A percentile compares a stretch with the other conserved stretches of the same genome.
phyloP scores from a whole-genome alignment of 2,113 vertebrate genomes.

The Isichthys henryi region DNA sequence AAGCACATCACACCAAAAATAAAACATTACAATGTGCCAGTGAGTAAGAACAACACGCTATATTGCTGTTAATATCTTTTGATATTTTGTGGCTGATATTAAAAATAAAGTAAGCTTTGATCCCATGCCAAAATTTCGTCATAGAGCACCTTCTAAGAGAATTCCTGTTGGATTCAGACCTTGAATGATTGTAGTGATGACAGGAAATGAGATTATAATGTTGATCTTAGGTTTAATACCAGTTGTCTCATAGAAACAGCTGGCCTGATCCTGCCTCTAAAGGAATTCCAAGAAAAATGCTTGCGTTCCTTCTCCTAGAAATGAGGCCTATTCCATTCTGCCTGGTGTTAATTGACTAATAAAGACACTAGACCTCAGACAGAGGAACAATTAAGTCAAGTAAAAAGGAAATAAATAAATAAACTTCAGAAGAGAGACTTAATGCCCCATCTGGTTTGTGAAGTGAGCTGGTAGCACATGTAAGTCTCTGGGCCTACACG shows the following conservation, averaged over 20 bases:
- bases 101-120: background rate
- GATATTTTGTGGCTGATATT: background rate
- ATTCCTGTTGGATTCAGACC: background rate
- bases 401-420: background rate
- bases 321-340: background rate
- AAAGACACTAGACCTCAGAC: background rate
- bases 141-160: background rate
- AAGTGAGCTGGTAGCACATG: background rate
- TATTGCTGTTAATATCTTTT: background rate
- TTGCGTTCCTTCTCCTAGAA: background rate
- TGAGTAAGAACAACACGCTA: background rate
- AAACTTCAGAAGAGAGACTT: conserved; percentile 9
- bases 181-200: conserved; percentile 8
- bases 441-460: conserved; percentile 8
- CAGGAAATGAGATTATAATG: conserved; percentile 10
- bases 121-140: background rate
- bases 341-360: conserved; percentile 19
- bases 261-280: background rate
- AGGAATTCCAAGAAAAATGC: conserved; percentile 1
- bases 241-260: background rate
- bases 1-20: background rate
- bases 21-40: no score
- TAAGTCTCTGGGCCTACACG: background rate
- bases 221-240: background rate
- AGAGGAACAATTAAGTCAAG: background rate